Evolutionary conservation across 2,113 vertebrate genomes (phyloP), one percentile per base, ranked within the genome.

Genomic region (Corvus hawaiiensis): DNA sequence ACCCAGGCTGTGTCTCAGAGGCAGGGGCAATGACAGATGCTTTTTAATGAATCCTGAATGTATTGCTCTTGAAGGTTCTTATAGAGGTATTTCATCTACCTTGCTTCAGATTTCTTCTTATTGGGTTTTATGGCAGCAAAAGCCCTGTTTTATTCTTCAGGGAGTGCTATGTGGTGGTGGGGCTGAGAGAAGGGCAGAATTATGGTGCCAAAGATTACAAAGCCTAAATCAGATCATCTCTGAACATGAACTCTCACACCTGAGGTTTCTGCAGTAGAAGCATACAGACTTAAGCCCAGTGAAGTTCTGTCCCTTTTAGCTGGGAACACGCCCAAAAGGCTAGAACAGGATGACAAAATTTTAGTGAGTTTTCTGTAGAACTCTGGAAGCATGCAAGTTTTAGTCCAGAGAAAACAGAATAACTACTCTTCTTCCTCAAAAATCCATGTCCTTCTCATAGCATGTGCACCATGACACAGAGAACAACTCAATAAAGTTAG

Each of bases 401-500:
- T 33, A 73, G 59, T 77, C 43, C 46, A 52, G 27, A 55, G 26
- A 71, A 80, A 67, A 83, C 8, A 88, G 64, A 67, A 7, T 49
- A 78, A 68, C 54, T 75, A 4, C 7, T 72, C 39, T 80, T 56
- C 44, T 82, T 30, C 26, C 33, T 51, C 72, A 93, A 84, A 75
- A 86, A 75, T 32, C n/a, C 1, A 2, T 64, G 79, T 71, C 73
- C 55, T 85, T 80, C 83, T 71, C 41, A 46, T n/a, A 86, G 39
- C 51, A 55, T 56, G 55, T 43, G 81, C 44, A 61, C 56, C 49
- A 46, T 49, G 54, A 61, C 56, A 54, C 10, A 75, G 83, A 48
- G 68, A 79, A 94, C 73, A 87, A 84, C 75, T 93, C 88, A 90
- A 84, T 93, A 88, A 85, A 95, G 85, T 78, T 54, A 94, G 76